phyloP scores from a whole-genome alignment of 2,888 invertebrate species.

The Embidobia sp. region DNA sequence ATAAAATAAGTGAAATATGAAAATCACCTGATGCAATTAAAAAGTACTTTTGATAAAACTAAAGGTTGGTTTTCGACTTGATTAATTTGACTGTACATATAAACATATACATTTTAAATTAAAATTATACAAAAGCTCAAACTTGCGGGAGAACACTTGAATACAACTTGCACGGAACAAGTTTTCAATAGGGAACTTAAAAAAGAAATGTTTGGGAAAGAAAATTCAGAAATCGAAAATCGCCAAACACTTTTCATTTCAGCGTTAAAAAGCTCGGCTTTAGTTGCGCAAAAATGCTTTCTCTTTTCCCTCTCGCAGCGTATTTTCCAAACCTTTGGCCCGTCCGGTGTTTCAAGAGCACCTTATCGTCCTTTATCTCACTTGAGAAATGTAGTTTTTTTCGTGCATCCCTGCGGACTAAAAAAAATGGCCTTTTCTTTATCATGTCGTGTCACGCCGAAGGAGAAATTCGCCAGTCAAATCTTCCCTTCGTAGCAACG shows the following conservation, averaged over 20 bases:
- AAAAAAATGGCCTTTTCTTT: conserved; percentile 50
- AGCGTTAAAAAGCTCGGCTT: conserved; percentile 37
- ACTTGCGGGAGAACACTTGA: no score
- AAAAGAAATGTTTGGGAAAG: not conserved
- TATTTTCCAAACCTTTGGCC: conserved; percentile 48
- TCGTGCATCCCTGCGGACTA: conserved; percentile 7
- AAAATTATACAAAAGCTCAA: no score
- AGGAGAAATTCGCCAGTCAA: conserved; percentile 26
- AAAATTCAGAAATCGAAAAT: conserved; percentile 21
- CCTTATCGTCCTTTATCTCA: conserved; percentile 54
- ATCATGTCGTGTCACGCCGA: conserved; percentile 38
- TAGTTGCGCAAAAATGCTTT: conserved; percentile 22
- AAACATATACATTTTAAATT: no score
- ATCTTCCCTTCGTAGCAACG: conserved; percentile 21
- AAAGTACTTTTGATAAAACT: no score
- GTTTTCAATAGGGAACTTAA: not conserved
- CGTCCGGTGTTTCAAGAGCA: conserved; percentile 54
- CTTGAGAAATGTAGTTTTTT: conserved; percentile 47
- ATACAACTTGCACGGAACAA: no score
- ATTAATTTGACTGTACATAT: no score
- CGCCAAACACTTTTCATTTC: conserved; percentile 12
- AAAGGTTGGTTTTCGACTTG: no score
- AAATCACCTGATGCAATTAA: no score
- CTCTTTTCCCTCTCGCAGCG: conserved; percentile 17
- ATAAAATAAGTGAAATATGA: no score